These are phyloP conservation scores for Caradrina kadenii DNA, from an alignment of 2,888 invertebrate genomes.

Conservation along the genomic window DNA sequence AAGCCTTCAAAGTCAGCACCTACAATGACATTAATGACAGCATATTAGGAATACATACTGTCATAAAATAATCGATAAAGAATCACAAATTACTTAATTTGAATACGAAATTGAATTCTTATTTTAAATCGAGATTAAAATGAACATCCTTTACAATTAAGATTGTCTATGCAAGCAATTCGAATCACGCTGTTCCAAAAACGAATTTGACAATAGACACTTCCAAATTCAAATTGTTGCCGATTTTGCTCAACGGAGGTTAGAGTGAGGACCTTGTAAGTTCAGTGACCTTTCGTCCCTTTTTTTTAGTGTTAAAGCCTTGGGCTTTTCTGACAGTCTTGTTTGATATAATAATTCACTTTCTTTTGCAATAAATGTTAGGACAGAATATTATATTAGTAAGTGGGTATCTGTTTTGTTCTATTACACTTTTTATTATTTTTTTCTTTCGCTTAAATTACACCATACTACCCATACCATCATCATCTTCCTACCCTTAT, in stretches of 20 bases:
- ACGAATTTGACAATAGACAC: slow-evolving; percentile 37
- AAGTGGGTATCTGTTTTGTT: too few relatives aligned
- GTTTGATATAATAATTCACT: slow-evolving; percentile 8
- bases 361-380: slow-evolving; percentile 1
- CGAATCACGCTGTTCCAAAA: slow-evolving; percentile 22
- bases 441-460: too few relatives aligned
- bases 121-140: slow-evolving; percentile 18
- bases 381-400: too few relatives aligned
- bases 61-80: background rate
- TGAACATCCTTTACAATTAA: background rate
- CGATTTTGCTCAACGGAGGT: slow-evolving; percentile 8
- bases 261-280: background rate
- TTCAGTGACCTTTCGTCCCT: slow-evolving; percentile 3
- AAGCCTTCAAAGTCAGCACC: background rate
- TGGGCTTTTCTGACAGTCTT: background rate
- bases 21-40: background rate
- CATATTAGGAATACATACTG: background rate
- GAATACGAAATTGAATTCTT: slow-evolving; percentile 10
- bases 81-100: slow-evolving; percentile 4
- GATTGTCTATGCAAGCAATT: slow-evolving; percentile 23
- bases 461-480: too few relatives aligned
- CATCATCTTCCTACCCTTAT: too few relatives aligned
- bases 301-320: slow-evolving; percentile 3
- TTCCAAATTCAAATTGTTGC: slow-evolving; percentile 38
- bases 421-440: too few relatives aligned